Percentiles rank a stretch among this genome's conserved stretches.
These are phyloP conservation scores for Acanthurus leucopareius DNA, from an alignment of 2,797 vertebrate species.

Conservation along the genomic window DNA sequence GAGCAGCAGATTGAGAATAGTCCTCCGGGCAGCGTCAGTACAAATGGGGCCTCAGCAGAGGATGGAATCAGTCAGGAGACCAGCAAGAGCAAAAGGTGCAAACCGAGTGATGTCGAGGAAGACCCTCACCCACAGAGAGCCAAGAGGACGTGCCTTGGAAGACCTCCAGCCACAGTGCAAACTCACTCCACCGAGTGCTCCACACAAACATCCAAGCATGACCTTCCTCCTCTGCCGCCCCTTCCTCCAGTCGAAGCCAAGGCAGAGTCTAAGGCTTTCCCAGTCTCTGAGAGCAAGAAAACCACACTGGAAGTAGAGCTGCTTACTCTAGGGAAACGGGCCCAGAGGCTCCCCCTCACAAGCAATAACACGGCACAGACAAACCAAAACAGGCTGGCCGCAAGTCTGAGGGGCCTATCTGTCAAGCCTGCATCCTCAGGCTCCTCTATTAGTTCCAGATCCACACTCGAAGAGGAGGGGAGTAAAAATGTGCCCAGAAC, in stretches of 20 bases:
- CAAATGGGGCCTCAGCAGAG: slow-evolving; percentile 43
- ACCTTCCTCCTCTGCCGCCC: slow-evolving; percentile 67
- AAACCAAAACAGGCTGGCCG: slow-evolving; percentile 82
- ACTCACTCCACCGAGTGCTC: slow-evolving; percentile 60
- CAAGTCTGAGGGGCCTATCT: slow-evolving; percentile 85
- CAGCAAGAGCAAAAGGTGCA: slow-evolving; percentile 68
- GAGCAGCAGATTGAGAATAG: slow-evolving; percentile 44
- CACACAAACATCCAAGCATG: slow-evolving; percentile 71
- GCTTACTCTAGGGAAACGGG: slow-evolving; percentile 85
- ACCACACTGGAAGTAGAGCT: slow-evolving; percentile 84
- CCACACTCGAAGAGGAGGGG: slow-evolving; percentile 78
- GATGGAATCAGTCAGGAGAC: slow-evolving; percentile 58
- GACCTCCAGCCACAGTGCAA: slow-evolving; percentile 70
- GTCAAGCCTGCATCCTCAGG: slow-evolving; percentile 77
- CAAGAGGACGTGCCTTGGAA: slow-evolving; percentile 82
- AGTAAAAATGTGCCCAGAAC: slow-evolving; percentile 82
- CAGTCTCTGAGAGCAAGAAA: slow-evolving; percentile 79
- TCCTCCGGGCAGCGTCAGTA: slow-evolving; percentile 35
- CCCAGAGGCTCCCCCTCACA: slow-evolving; percentile 80
- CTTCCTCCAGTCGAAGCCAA: slow-evolving; percentile 69
- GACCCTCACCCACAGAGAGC: slow-evolving; percentile 70
- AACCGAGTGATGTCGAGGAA: slow-evolving; percentile 73
- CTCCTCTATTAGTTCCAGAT: slow-evolving; percentile 81
- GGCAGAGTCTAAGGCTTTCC: slow-evolving; percentile 80
- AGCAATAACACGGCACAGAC: slow-evolving; percentile 85